Evolutionary conservation across 30 jellyfish, hydroid and myxozoan species (phyloP), one percentile per base, ranked within the genome.

Genomic region (Mastigias papua): DNA sequence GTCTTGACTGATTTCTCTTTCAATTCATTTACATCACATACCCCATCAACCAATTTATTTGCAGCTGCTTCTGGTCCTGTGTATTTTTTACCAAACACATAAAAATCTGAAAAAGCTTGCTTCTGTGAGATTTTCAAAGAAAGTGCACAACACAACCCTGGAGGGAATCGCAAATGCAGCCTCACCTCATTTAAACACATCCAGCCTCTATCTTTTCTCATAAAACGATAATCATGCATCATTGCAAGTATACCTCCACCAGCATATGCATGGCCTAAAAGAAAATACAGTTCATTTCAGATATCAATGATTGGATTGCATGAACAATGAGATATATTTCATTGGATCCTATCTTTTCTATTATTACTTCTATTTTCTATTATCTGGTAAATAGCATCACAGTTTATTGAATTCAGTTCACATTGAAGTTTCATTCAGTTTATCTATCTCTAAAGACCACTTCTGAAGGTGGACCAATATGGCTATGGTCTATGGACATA

Each of bases 221-320:
- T 87, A 8, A 87, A 25, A 28, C 96, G 96, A 73, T 69, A 87
- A 68, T 87, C 96, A 87, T 87, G 96, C 19, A 80, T 91, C 88
- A 76, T 73, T 0, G 96, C 96, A 20, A 87, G 83, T 20, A 87
- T 16, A 2, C 81, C 90, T 1, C 96, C 96, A 4, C 74, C 96
- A 4, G 96, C 96, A 87, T 51, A 87, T 0, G 96, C 96, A 87
- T 87, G 96, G 23, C 96, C 96, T 87, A 25, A 54, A 54, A 54
- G 7, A 25, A 42, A 42, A 42, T 4, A 4, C 72, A 60, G 33
- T n/a, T n/a, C n/a, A n/a, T n/a, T n/a, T n/a, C n/a, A n/a, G n/a
- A n/a, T n/a, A n/a, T n/a, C n/a, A n/a, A n/a, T n/a, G n/a, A n/a
- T n/a, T n/a, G n/a, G n/a, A n/a, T n/a, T n/a, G n/a, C n/a, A n/a